phyloP scores from a whole-genome alignment of 2,797 vertebrate species.

The Gallinago nigripennis region DNA sequence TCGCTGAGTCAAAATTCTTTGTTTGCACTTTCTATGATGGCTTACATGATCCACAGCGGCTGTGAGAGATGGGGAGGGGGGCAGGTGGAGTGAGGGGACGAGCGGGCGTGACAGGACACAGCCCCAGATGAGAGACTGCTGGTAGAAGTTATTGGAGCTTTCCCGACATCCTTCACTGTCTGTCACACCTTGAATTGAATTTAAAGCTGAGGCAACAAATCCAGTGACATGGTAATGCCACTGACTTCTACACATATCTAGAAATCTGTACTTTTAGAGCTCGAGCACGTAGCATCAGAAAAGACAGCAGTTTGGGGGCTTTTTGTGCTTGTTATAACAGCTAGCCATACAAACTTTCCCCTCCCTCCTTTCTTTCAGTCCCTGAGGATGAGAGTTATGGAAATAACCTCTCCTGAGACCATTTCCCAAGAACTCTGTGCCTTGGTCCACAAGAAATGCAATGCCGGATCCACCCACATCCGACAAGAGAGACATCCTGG shows the following conservation, averaged over 20 bases:
- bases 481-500: neutral
- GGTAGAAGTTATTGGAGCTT: neutral
- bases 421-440: conserved; percentile 42
- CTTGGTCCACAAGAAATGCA: neutral
- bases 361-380: neutral
- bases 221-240: neutral
- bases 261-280: neutral
- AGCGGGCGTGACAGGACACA: rapidly evolving
- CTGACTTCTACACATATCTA: neutral
- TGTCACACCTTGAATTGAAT: neutral
- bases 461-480: neutral
- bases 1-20: neutral
- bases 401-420: neutral
- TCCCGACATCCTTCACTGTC: neutral
- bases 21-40: neutral
- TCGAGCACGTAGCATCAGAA: neutral
- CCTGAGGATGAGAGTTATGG: neutral
- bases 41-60: neutral
- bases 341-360: neutral
- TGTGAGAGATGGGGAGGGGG: neutral
- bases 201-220: neutral
- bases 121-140: neutral
- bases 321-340: neutral
- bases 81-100: neutral
- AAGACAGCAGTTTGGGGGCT: neutral